Percentiles rank a stretch among this genome's conserved stretches.
phyloP scores from a whole-genome alignment of 1,140 invertebrate species.

The Idris sp. region DNA sequence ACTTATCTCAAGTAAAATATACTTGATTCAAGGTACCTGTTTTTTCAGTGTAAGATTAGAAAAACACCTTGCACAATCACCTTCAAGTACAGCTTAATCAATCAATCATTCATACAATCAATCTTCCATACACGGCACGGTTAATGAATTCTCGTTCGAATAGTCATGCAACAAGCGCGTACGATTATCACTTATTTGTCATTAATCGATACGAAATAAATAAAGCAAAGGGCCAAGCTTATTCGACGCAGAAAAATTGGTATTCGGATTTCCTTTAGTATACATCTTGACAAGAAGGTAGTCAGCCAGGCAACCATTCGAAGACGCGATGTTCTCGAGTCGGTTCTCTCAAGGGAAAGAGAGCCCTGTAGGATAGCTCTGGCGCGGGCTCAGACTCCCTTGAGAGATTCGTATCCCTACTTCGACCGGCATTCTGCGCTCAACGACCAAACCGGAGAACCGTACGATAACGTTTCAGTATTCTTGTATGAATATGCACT shows the following conservation, averaged over 20 bases:
- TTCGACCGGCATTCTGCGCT: slow-evolving; percentile 57
- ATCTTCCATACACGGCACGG: slow-evolving; percentile 29
- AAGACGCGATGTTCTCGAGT: slow-evolving; percentile 63
- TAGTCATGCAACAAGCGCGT: slow-evolving; percentile 37
- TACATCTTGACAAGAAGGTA: slow-evolving; percentile 71
- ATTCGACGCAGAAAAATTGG: slow-evolving; percentile 61
- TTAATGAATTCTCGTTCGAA: slow-evolving; percentile 44
- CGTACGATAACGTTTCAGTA: slow-evolving; percentile 64
- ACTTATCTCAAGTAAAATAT: too few species aligned
- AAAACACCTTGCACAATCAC: slow-evolving; percentile 44
- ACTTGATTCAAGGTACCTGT: too few species aligned
- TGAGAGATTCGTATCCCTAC: slow-evolving; percentile 62
- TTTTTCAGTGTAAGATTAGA: slow-evolving; percentile 18
- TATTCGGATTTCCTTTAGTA: slow-evolving; percentile 65
- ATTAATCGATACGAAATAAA: slow-evolving; percentile 70
- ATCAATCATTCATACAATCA: slow-evolving; percentile 60
- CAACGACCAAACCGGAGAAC: slow-evolving; percentile 66
- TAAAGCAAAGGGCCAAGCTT: slow-evolving; percentile 66
- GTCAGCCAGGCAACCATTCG: slow-evolving; percentile 57
- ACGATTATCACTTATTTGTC: slow-evolving; percentile 61
- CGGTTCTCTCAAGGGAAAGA: slow-evolving; percentile 62
- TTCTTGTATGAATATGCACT: slow-evolving; percentile 54
- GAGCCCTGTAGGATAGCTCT: slow-evolving; percentile 68
- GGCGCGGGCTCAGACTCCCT: slow-evolving; percentile 73
- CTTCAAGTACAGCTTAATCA: slow-evolving; percentile 31